These are phyloP conservation scores for Imbricaverruca yamaguchii DNA, from an alignment of 2,888 invertebrate species.

Conservation along the genomic window DNA sequence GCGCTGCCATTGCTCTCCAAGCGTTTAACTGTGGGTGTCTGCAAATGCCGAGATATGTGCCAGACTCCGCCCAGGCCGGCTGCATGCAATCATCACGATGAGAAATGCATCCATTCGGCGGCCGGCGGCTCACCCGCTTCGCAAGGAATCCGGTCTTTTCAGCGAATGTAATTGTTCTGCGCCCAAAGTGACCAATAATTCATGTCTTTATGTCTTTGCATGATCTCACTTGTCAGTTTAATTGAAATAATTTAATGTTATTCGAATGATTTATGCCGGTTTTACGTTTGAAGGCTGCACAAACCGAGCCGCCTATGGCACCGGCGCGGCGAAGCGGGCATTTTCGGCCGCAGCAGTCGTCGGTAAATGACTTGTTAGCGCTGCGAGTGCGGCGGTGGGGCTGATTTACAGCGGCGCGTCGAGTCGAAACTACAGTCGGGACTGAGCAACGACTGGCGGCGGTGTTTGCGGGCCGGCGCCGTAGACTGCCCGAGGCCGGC, in stretches of 20 bases:
- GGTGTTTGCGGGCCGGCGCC: no score
- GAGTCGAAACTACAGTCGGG: neutral
- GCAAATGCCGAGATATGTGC: slow-evolving; percentile 8
- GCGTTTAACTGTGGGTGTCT: neutral
- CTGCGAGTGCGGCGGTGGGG: neutral
- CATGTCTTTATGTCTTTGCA: slow-evolving; percentile 20
- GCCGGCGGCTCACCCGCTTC: neutral
- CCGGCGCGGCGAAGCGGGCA: neutral
- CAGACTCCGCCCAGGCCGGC: neutral
- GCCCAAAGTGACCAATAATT: slow-evolving; percentile 16
- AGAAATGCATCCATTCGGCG: slow-evolving; percentile 16
- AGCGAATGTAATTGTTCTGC: slow-evolving; percentile 18
- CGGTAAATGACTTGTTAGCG: slow-evolving; percentile 20
- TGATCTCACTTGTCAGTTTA: slow-evolving; percentile 22
- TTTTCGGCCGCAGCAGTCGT: neutral
- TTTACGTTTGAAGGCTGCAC: slow-evolving; percentile 20
- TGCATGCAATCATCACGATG: slow-evolving; percentile 18
- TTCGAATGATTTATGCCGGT: slow-evolving; percentile 16
- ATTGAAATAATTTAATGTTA: slow-evolving; percentile 22
- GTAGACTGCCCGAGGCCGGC: no score
- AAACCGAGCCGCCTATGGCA: neutral
- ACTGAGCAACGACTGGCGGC: no score
- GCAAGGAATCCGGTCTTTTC: slow-evolving; percentile 18
- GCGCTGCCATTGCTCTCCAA: neutral
- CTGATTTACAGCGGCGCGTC: neutral